phyloP scores from a whole-genome alignment of 2,888 invertebrate genomes.

The Phlogophora meticulosa region DNA sequence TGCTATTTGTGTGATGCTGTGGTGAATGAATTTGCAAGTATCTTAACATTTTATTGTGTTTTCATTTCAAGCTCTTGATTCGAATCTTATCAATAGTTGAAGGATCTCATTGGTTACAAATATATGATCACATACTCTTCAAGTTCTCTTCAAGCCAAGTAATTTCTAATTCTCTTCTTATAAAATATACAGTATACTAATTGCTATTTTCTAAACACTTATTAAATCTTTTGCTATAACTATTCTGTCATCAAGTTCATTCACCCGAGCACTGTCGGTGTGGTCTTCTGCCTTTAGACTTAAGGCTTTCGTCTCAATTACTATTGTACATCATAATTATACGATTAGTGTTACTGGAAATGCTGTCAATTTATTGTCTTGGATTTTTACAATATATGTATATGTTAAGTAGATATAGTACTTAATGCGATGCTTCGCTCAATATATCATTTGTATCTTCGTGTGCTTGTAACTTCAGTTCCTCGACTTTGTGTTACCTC shows the following conservation, averaged over 20 bases:
- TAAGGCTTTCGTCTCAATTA: slow-evolving; percentile 87
- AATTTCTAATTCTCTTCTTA: background rate
- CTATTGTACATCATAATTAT: slow-evolving; percentile 79
- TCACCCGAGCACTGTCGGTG: slow-evolving; percentile 66
- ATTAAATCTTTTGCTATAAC: slow-evolving; percentile 8
- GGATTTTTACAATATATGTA: slow-evolving; percentile 80
- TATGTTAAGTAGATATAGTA: slow-evolving; percentile 74
- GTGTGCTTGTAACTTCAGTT: slow-evolving; percentile 67
- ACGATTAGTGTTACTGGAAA: slow-evolving; percentile 85
- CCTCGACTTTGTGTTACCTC: slow-evolving; percentile 65
- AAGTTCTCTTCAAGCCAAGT: background rate
- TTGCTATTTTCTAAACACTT: slow-evolving; percentile 1
- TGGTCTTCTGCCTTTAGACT: slow-evolving; percentile 79
- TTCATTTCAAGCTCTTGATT: background rate
- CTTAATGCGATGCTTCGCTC: slow-evolving; percentile 81
- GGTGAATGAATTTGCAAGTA: slow-evolving; percentile 61
- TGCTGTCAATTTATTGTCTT: slow-evolving; percentile 89
- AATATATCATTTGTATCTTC: slow-evolving; percentile 69
- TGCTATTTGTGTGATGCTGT: slow-evolving; percentile 66
- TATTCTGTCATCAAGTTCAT: slow-evolving; percentile 58
- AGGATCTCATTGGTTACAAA: slow-evolving; percentile 8
- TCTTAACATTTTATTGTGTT: slow-evolving; percentile 6
- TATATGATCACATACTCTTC: background rate
- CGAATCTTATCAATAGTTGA: background rate
- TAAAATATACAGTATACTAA: background rate